phyloP scores from a whole-genome alignment of 37 sponge, comb jelly and placozoan genomes.

The Oscarella lobularis region DNA sequence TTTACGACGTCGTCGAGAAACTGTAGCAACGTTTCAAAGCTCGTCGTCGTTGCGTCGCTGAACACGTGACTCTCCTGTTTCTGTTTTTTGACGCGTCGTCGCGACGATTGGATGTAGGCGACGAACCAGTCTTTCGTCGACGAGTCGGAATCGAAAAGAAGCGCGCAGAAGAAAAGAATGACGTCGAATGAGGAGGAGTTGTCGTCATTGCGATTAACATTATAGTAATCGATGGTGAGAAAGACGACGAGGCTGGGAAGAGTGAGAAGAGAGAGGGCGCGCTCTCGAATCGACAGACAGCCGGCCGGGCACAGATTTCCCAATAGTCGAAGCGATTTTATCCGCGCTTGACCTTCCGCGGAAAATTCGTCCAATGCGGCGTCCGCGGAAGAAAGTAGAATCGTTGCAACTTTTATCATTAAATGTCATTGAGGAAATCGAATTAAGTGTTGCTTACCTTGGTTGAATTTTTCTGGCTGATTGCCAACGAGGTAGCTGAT shows the following conservation, averaged over 20 bases:
- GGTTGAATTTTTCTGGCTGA: slow-evolving; percentile 37
- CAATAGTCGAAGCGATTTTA: not conserved
- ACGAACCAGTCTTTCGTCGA: not conserved
- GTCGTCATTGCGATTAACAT: too few relatives aligned
- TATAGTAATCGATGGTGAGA: not conserved
- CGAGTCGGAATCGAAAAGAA: not conserved
- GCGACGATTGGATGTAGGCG: not conserved
- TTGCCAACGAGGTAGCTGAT: slow-evolving; percentile 50
- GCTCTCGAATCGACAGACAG: not conserved
- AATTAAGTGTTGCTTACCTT: too few relatives aligned
- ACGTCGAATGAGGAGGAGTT: not conserved
- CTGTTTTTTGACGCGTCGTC: not conserved
- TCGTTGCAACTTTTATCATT: not conserved
- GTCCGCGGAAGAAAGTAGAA: not conserved
- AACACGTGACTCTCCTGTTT: too few relatives aligned
- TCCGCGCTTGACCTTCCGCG: not conserved
- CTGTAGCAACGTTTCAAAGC: too few relatives aligned
- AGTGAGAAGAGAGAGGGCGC: not conserved
- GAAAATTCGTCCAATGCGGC: not conserved
- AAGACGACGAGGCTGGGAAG: not conserved
- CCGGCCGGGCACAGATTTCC: not conserved
- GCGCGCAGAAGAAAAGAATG: not conserved
- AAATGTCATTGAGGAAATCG: too few relatives aligned
- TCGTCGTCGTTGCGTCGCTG: too few relatives aligned
- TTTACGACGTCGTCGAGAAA: too few relatives aligned